Conservation (phyloP, 2,888 invertebrate genomes). For the Thecophora atra region DNA sequence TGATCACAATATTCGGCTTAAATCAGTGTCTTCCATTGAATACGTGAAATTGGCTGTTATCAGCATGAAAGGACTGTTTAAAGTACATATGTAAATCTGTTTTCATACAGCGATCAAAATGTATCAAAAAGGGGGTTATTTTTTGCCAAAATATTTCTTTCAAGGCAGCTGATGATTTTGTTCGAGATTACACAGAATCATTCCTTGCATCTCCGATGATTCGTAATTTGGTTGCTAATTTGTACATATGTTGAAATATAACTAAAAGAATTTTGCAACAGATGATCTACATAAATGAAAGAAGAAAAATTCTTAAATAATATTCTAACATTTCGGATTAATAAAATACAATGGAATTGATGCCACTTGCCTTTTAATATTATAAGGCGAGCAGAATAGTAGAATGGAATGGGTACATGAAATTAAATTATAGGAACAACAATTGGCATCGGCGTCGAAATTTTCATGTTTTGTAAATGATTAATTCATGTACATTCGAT, state of each 20-base stretch:
- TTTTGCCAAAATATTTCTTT: conserved; percentile 25
- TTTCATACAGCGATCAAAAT: no score
- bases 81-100: no score
- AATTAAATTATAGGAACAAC: no score
- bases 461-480: conserved; percentile 15
- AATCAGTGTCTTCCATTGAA: no score
- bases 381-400: conserved; percentile 24
- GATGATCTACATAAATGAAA: conserved; percentile 29
- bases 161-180: conserved; percentile 16
- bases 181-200: conserved; percentile 33
- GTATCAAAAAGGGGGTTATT: conserved; percentile 14
- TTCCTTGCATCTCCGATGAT: conserved; percentile 21
- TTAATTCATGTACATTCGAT: conserved; percentile 57
- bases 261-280: conserved; percentile 4
- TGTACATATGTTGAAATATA: conserved; percentile 15
- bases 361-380: background rate
- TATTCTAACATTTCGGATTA: background rate
- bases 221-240: no score
- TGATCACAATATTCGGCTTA: no score
- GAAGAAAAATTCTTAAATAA: conserved; percentile 23
- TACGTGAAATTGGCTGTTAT: no score
- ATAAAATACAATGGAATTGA: no score
- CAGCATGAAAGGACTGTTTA: no score
- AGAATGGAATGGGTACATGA: conserved; percentile 9
- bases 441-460: background rate